A percentile compares a stretch with the other conserved stretches of the same genome.
phyloP scores from a whole-genome alignment of 23 tunicate genomes.

The Oikopleura albicans region DNA sequence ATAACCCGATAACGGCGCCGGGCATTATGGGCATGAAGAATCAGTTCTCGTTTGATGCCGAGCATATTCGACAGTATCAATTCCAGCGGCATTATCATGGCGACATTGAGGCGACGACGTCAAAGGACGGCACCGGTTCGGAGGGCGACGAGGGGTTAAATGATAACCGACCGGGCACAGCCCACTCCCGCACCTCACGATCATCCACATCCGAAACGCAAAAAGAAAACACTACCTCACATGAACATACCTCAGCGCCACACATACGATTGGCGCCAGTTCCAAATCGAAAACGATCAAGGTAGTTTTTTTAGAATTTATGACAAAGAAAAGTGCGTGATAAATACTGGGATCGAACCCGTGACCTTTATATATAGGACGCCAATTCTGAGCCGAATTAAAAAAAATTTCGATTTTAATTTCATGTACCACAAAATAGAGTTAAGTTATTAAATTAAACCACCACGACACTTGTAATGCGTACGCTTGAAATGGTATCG shows the following conservation, averaged over 20 bases:
- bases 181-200: neutral
- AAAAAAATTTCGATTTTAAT: too few relatives aligned
- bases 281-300: neutral
- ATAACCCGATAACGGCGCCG: constrained; percentile 1
- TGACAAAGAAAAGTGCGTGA: too few relatives aligned
- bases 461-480: too few relatives aligned
- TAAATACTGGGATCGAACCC: too few relatives aligned
- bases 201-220: neutral
- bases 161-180: neutral
- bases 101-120: neutral
- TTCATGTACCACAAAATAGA: too few relatives aligned
- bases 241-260: neutral
- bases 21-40: neutral
- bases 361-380: too few relatives aligned
- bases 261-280: neutral
- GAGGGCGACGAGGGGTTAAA: neutral
- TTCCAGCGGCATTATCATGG: neutral
- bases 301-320: too few relatives aligned
- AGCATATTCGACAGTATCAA: constrained; percentile 8
- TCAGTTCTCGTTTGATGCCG: neutral
- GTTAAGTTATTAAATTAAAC: too few relatives aligned
- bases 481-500: too few relatives aligned
- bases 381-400: too few relatives aligned
- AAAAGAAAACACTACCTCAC: neutral
- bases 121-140: neutral